Evolutionary conservation across 2,888 invertebrate species (phyloP).

Genomic region (Harmothoe impar): DNA sequence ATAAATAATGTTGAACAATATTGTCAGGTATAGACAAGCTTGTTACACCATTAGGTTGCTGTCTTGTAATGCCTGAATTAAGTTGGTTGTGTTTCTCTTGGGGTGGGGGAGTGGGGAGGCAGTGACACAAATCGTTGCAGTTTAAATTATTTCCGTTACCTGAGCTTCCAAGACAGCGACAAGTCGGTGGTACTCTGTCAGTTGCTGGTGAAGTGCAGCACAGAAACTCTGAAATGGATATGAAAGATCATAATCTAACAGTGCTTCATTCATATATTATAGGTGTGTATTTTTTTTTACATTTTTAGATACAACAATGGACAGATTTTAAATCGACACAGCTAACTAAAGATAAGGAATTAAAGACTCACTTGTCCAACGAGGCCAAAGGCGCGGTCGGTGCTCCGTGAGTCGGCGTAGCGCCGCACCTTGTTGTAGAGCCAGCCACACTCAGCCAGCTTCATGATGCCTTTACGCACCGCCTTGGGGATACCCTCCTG

Average conservation of each 20-base stretch:
- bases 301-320: no score
- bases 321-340: no score
- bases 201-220: conserved; percentile 91
- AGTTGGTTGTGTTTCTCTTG: no score
- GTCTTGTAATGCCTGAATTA: no score
- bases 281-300: no score
- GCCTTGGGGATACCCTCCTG: conserved; percentile 85
- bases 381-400: conserved; percentile 84
- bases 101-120: no score
- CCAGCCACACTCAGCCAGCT: conserved; percentile 93
- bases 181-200: conserved; percentile 94
- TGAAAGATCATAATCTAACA: not conserved
- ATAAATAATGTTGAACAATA: no score
- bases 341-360: no score
- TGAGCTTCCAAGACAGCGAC: conserved; percentile 94
- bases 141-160: conserved; percentile 84
- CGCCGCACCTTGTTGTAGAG: conserved; percentile 91
- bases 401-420: conserved; percentile 90
- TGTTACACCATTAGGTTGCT: no score
- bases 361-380: conserved; percentile 80
- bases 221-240: conserved; percentile 89
- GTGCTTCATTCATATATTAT: not conserved
- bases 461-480: conserved; percentile 87
- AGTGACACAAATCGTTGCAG: no score
- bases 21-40: no score